Percentiles rank a stretch among this genome's conserved stretches.
Conservation (phyloP, 2,797 vertebrate species). For the Leucoraja ocellata region DNA sequence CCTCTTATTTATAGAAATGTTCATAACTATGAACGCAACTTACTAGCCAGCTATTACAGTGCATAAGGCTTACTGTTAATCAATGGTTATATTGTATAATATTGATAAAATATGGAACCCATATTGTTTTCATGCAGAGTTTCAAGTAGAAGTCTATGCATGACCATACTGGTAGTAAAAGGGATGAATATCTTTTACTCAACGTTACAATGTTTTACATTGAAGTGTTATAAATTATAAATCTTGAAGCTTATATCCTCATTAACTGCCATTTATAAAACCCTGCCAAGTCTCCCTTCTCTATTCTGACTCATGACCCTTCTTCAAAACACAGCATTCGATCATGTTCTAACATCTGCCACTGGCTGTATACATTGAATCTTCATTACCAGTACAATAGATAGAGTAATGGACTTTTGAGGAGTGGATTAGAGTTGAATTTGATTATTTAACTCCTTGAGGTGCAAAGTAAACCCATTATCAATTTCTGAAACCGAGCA, state of each 20-base stretch:
- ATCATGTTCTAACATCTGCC: background rate
- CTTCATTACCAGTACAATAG: background rate
- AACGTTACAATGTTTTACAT: background rate
- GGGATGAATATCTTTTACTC: background rate
- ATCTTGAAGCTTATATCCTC: background rate
- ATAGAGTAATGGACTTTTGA: background rate
- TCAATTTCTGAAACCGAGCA: background rate
- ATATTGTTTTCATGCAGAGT: background rate
- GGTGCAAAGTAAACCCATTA: background rate
- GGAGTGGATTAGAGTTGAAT: background rate
- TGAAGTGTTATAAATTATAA: background rate
- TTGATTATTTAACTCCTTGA: background rate
- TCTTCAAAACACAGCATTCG: background rate
- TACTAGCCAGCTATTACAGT: conserved; percentile 2
- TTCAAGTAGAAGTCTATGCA: background rate
- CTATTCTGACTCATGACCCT: background rate
- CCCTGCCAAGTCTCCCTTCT: background rate
- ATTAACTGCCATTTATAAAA: background rate
- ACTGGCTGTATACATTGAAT: background rate
- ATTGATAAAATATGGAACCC: conserved; percentile 14
- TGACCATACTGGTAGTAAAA: background rate
- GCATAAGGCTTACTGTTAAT: background rate
- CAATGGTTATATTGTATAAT: background rate
- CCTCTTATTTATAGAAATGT: background rate
- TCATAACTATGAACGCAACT: background rate